Conservation (phyloP, 1,140 invertebrate species). For the Drosophila auraria region DNA sequence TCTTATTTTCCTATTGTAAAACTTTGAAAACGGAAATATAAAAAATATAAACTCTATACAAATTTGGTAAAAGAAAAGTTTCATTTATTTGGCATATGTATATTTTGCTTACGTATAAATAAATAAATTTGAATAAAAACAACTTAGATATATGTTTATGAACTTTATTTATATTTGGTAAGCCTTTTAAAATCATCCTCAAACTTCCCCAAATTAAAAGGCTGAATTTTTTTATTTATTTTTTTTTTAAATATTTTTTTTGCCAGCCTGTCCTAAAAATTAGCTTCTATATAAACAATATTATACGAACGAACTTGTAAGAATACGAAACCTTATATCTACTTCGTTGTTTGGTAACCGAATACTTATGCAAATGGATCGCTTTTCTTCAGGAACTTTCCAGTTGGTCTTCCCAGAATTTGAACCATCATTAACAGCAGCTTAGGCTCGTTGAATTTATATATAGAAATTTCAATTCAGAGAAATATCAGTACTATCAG, state of each 20-base stretch:
- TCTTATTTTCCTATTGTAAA: no score
- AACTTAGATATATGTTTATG: no score
- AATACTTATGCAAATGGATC: neutral
- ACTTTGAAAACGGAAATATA: no score
- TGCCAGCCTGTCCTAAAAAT: neutral
- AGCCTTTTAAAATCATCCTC: no score
- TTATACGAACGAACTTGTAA: neutral
- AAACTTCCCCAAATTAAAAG: no score
- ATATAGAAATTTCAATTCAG: slow-evolving; percentile 10
- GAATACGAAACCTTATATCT: slow-evolving; percentile 1
- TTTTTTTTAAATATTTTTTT: neutral
- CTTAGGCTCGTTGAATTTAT: neutral
- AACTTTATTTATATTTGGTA: no score
- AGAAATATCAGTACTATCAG: slow-evolving; percentile 1
- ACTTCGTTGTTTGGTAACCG: neutral
- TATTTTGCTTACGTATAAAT: no score
- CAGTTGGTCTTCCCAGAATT: slow-evolving; percentile 15
- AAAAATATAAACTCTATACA: no score
- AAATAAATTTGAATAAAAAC: no score
- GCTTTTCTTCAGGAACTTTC: slow-evolving; percentile 2
- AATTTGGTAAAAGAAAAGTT: no score
- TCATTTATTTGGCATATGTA: no score
- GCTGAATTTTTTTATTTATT: no score
- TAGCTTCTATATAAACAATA: neutral
- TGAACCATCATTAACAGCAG: neutral